Conservation (phyloP, 2,113 vertebrate species). For the Setophaga kirtlandii region DNA sequence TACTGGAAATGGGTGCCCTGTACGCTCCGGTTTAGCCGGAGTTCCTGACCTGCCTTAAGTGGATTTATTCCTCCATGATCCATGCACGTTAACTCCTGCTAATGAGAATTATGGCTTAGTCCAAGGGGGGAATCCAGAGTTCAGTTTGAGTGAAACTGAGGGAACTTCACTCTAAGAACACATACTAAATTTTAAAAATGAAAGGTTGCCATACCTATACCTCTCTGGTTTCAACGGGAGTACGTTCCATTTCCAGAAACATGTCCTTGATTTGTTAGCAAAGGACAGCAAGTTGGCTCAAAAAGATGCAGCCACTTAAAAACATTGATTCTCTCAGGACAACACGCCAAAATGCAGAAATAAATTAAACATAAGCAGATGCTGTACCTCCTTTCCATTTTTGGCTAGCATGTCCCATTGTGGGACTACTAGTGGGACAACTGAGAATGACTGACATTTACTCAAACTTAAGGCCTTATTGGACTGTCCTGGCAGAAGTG, state of each 20-base stretch:
- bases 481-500: constrained; percentile 56
- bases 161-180: constrained; percentile 9
- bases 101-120: not conserved
- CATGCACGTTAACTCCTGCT: not conserved
- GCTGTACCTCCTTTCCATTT: constrained; percentile 62
- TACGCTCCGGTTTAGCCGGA: not conserved
- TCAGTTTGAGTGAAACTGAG: constrained; percentile 22
- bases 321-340: constrained; percentile 60
- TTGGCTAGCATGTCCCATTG: constrained; percentile 53
- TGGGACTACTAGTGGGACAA: constrained; percentile 54
- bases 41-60: not conserved
- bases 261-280: constrained; percentile 58
- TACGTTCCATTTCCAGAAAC: constrained; percentile 25
- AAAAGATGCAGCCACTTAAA: constrained; percentile 68
- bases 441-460: constrained; percentile 62
- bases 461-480: constrained; percentile 49
- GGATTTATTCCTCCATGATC: constrained; percentile 18
- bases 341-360: constrained; percentile 62
- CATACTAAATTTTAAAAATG: not conserved
- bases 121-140: not conserved
- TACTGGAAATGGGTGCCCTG: not conserved
- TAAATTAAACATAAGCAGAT: constrained; percentile 72
- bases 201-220: not conserved
- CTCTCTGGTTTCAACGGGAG: not conserved
- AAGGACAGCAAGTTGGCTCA: constrained; percentile 63